Percentiles rank a stretch among this genome's conserved stretches.
Evolutionary conservation across 2,888 invertebrate species (phyloP).

Genomic region (Dusona sp.): DNA sequence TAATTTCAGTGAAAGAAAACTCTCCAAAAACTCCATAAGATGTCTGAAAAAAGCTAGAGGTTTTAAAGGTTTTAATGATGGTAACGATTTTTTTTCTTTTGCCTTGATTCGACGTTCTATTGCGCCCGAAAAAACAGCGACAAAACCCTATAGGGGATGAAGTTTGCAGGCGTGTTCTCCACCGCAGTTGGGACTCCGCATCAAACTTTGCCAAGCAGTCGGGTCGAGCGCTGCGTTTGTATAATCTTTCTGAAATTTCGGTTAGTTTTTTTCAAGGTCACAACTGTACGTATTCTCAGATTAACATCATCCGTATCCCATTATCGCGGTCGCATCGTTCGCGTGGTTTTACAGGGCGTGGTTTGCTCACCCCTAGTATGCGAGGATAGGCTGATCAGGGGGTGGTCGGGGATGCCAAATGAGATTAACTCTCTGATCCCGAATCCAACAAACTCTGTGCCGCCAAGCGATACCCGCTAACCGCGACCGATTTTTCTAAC

Average conservation of each 20-base stretch:
- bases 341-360: slow-evolving; percentile 79
- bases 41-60: background rate
- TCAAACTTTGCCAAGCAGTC: background rate
- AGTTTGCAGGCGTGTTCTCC: slow-evolving; percentile 19
- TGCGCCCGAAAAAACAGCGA: background rate
- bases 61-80: background rate
- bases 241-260: background rate
- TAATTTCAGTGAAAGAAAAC: slow-evolving; percentile 44
- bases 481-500: slow-evolving; percentile 74
- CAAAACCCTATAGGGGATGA: background rate
- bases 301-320: slow-evolving; percentile 16
- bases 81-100: background rate
- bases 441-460: slow-evolving; percentile 83
- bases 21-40: background rate
- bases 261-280: background rate
- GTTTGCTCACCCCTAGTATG: slow-evolving; percentile 80
- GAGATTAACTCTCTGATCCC: slow-evolving; percentile 84
- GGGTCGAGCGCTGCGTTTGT: no score
- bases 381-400: slow-evolving; percentile 83
- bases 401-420: slow-evolving; percentile 78
- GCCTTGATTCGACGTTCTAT: background rate
- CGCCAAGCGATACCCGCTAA: slow-evolving; percentile 82
- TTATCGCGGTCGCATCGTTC: slow-evolving; percentile 41
- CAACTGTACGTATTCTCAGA: background rate
- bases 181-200: background rate